phyloP scores from a whole-genome alignment of 1,140 invertebrate genomes.

The Ceratoteleas bidentatus region DNA sequence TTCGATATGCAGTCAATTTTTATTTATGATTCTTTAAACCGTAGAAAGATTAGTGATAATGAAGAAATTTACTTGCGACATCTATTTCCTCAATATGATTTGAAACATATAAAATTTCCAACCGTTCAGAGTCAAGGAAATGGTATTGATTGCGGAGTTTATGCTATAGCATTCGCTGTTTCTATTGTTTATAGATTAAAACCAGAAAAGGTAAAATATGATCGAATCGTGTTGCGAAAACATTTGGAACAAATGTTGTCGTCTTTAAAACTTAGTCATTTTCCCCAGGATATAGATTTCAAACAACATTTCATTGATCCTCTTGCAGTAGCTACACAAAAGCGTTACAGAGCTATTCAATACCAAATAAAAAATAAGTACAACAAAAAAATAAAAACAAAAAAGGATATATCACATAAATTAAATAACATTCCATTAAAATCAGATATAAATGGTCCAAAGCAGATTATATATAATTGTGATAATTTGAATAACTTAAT shows the following conservation, averaged over 20 bases:
- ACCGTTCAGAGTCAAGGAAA: conserved; percentile 27
- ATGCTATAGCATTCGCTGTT: conserved; percentile 32
- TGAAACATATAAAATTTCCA: conserved; percentile 6
- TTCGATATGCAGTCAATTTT: conserved; percentile 4
- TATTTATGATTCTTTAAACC: conserved; percentile 19
- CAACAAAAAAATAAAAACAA: background rate
- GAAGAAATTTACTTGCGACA: conserved; percentile 13
- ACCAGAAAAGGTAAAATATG: conserved; percentile 12
- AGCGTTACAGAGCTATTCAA: conserved; percentile 4
- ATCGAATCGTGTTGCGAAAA: background rate
- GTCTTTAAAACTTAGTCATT: conserved; percentile 4
- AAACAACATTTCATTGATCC: background rate
- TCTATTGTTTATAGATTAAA: conserved; percentile 7
- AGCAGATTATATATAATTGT: too few relatives aligned
- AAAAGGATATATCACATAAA: too few relatives aligned
- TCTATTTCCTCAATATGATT: conserved; percentile 23
- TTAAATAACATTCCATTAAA: too few relatives aligned
- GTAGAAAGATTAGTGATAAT: background rate
- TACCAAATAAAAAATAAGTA: conserved; percentile 9
- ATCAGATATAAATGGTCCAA: too few relatives aligned
- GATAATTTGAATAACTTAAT: too few relatives aligned
- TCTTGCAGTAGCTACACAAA: conserved; percentile 10
- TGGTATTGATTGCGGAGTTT: conserved; percentile 18
- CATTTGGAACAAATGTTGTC: conserved; percentile 13
- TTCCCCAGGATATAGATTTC: conserved; percentile 9